phyloP scores from a whole-genome alignment of 2,888 invertebrate species.

The Malthinus flaveolus region DNA sequence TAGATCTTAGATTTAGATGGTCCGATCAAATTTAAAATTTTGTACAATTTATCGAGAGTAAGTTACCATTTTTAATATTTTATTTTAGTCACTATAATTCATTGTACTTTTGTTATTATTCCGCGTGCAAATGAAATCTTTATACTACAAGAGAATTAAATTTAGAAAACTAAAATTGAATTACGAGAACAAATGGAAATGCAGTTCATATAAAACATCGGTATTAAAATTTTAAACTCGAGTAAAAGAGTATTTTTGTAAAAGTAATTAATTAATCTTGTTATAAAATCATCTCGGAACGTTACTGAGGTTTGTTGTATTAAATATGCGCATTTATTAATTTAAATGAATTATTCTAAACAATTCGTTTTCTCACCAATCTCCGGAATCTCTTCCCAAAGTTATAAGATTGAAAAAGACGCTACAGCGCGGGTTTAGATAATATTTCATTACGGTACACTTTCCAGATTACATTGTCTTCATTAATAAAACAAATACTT shows the following conservation, averaged over 20 bases:
- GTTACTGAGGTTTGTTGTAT: slow-evolving; percentile 8
- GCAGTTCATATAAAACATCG: not conserved
- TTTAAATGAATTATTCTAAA: slow-evolving; percentile 15
- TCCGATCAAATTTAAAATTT: too few species aligned
- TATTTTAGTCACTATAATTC: not conserved
- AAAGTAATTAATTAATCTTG: slow-evolving; percentile 11
- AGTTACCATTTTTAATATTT: too few species aligned
- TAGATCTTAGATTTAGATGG: too few species aligned
- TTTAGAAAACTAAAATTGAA: not conserved
- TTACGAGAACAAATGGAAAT: not conserved
- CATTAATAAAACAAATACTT: slow-evolving; percentile 7
- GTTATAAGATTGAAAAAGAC: not conserved
- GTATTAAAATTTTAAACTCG: not conserved
- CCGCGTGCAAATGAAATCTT: not conserved
- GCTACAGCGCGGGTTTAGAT: too few species aligned
- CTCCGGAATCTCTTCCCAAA: not conserved
- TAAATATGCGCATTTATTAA: slow-evolving; percentile 16
- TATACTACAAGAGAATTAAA: not conserved
- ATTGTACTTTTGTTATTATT: not conserved
- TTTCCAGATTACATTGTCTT: not conserved
- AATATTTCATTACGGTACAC: not conserved
- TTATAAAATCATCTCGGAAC: not conserved
- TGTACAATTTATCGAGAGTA: too few species aligned
- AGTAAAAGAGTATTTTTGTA: not conserved
- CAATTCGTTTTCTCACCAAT: slow-evolving; percentile 2